These are phyloP conservation scores for Nanorana parkeri DNA, from an alignment of 2,113 vertebrate species.

Conservation along the genomic window DNA sequence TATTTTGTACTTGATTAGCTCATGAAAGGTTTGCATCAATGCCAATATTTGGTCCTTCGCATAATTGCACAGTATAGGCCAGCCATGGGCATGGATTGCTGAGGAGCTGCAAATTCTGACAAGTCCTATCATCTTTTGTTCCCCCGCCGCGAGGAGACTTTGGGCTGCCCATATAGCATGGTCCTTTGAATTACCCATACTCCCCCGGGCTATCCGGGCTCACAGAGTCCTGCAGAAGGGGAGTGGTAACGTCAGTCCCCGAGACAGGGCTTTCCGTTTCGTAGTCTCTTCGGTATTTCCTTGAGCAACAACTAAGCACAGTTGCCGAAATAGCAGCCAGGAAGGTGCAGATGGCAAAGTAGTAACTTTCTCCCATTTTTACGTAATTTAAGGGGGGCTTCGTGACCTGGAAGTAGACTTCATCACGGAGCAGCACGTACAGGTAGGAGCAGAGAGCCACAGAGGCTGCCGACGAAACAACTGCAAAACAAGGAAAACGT, in stretches of 20 bases:
- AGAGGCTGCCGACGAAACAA: not conserved
- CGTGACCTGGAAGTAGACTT: not conserved
- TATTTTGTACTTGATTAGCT: no score
- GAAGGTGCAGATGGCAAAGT: conserved; percentile 56
- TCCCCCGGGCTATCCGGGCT: not conserved
- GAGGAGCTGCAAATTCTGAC: no score
- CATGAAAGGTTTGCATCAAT: not conserved
- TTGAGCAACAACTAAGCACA: conserved; percentile 12
- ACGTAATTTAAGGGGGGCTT: rapidly evolving
- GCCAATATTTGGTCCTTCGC: not conserved
- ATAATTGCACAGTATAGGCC: not conserved
- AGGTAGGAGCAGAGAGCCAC: conserved; percentile 31
- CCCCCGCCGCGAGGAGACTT: no score
- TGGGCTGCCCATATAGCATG: no score
- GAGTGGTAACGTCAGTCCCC: not conserved
- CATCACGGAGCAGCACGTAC: not conserved
- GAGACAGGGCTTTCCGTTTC: not conserved
- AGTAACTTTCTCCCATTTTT: conserved; percentile 64
- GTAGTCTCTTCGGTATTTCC: not conserved
- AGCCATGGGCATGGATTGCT: not conserved
- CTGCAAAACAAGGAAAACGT: conserved; percentile 3
- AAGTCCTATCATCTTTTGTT: no score
- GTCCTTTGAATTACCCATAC: not conserved
- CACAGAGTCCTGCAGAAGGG: conserved; percentile 8
- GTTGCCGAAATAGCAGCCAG: conserved; percentile 56